Conservation (phyloP, 2,797 vertebrate genomes). For the Lepilemur septentrionalis region DNA sequence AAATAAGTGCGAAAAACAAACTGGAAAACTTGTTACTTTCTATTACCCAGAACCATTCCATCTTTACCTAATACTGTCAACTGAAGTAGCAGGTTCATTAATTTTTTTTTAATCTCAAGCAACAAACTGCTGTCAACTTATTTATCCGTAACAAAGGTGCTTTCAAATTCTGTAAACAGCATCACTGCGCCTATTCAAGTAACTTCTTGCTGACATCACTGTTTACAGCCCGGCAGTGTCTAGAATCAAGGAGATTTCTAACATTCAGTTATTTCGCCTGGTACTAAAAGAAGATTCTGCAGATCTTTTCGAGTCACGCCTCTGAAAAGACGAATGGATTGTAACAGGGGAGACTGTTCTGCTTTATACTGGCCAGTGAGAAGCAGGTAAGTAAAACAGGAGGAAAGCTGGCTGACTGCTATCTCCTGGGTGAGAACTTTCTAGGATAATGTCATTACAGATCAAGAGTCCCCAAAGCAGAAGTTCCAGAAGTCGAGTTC, state of each 20-base stretch:
- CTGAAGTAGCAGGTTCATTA: neutral
- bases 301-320: neutral
- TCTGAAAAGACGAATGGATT: neutral
- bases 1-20: neutral
- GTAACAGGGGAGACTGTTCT: neutral
- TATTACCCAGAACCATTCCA: neutral
- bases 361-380: neutral
- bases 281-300: neutral
- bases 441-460: neutral
- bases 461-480: neutral
- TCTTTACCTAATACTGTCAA: neutral
- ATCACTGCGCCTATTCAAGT: neutral
- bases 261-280: neutral
- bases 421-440: neutral
- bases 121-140: slow-evolving; percentile 8
- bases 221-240: neutral
- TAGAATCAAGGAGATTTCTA: neutral
- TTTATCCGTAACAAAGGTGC: neutral
- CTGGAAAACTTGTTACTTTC: neutral
- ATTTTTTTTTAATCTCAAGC: neutral
- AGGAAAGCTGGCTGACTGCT: neutral
- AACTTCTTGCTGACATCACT: neutral
- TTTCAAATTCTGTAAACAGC: neutral
- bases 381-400: neutral
- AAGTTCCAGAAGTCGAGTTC: neutral